Evolutionary conservation across 2,113 vertebrate genomes (phyloP), one percentile per base, ranked within the genome.

Genomic region (Pollachius pollachius): DNA sequence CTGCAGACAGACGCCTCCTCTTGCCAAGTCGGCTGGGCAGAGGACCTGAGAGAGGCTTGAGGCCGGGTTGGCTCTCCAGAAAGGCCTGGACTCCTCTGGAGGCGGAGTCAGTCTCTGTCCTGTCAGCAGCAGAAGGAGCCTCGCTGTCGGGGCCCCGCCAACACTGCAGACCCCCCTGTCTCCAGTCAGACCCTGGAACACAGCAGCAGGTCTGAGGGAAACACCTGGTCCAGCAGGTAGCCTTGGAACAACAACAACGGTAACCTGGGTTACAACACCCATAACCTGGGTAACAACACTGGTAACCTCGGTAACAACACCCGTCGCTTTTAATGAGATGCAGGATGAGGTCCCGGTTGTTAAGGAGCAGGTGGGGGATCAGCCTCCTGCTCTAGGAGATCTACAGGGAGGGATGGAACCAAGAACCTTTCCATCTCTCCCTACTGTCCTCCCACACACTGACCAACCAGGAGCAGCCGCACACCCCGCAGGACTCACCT

Each of bases 61-160:
- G 62, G 63, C 37, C 65, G 60, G 60, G 61, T 89, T 91, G 0
- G 91, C 30, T 89, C 69, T 95, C 96, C 62, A 97, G 78, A 2
- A 95, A 96, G 4, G 96, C 96, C 75, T 97, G 94, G 48, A 97
- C 81, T 18, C 96, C 94, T 91, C 96, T 98, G 89, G 96, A 99
- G 78, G 97, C 96, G 69, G 97, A 93, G 81, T 97, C 95, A 5
- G 97, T 96, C 80, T 96, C 98, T 89, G 97, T 99, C 87, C 94
- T 98, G 90, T 99, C 97, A 68, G 94, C 81, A 41, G 94, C 97
- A 68, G 94, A 80, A 41, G 94, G 94, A 76, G 93, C 88, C 67
- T 94, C 94, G 2, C 77, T 58, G 3, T 96, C 95, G 4, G 89
- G n/a, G 13, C 89, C 66, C 96, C 97, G 0, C 96, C 95, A 68